Evolutionary conservation across 2,113 vertebrate species (phyloP).

Genomic region (Xenotilapia flavipinnis): DNA sequence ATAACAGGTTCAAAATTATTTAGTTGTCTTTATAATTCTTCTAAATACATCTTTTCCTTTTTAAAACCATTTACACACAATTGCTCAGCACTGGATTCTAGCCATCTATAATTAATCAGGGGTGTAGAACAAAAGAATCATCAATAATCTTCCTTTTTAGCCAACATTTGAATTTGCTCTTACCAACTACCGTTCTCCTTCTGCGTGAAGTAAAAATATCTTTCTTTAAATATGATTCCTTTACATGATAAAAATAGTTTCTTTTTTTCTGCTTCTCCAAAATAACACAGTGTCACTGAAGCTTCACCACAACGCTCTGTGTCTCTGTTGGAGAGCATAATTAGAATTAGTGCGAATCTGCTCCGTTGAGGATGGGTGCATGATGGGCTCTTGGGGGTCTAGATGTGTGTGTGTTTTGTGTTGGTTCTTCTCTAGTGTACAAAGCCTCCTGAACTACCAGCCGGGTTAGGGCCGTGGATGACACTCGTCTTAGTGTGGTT

Average conservation of each 20-base stretch:
- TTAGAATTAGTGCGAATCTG: background rate
- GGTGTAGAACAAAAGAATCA: conserved; percentile 82
- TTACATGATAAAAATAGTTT: conserved; percentile 98
- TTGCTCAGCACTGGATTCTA: conserved; percentile 82
- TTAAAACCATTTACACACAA: conserved; percentile 91
- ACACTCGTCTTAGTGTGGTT: conserved; percentile 73
- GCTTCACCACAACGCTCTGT: conserved; percentile 68
- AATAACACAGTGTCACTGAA: conserved; percentile 80
- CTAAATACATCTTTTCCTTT: conserved; percentile 74
- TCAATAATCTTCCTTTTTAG: conserved; percentile 79
- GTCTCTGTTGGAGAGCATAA: background rate
- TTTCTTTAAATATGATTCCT: conserved; percentile 88
- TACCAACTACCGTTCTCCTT: conserved; percentile 50
- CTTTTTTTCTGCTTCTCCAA: conserved; percentile 68
- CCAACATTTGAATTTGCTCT: conserved; percentile 14
- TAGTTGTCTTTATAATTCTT: conserved; percentile 53
- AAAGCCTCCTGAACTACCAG: background rate
- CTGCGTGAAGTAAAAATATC: conserved; percentile 95
- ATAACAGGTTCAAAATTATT: conserved; percentile 90
- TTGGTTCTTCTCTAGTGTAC: background rate
- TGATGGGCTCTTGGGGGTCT: background rate
- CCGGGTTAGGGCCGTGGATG: background rate
- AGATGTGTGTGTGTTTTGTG: background rate
- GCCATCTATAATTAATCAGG: conserved; percentile 80
- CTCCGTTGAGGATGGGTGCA: conserved; percentile 21